phyloP scores from a whole-genome alignment of 2,888 invertebrate genomes.

The Automeris io region DNA sequence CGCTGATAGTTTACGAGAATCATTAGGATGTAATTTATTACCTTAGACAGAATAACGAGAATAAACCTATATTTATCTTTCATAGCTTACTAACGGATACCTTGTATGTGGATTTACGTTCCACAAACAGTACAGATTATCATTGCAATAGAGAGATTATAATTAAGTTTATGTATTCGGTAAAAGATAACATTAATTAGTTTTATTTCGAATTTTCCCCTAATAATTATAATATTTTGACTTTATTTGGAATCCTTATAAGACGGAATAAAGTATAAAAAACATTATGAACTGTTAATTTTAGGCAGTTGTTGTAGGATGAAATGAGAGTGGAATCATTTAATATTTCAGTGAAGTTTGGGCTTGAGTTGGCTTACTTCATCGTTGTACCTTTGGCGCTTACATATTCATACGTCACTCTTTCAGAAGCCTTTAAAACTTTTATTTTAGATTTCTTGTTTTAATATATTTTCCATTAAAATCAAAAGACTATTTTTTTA shows the following conservation, averaged over 20 bases:
- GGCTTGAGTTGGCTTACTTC: conserved; percentile 6
- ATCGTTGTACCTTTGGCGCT: background rate
- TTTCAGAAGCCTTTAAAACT: background rate
- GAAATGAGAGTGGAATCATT: conserved; percentile 22
- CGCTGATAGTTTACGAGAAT: conserved; percentile 28
- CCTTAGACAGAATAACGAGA: background rate
- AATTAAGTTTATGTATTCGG: too few relatives aligned
- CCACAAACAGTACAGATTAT: too few relatives aligned
- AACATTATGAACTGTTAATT: background rate
- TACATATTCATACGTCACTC: background rate
- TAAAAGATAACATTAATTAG: too few relatives aligned
- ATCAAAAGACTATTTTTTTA: background rate
- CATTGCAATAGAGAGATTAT: too few relatives aligned
- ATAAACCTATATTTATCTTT: background rate
- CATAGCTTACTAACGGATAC: too few relatives aligned
- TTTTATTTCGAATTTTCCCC: too few relatives aligned
- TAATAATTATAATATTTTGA: background rate
- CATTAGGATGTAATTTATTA: conserved; percentile 18
- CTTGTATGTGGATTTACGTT: too few relatives aligned
- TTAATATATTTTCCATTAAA: background rate
- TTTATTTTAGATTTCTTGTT: background rate
- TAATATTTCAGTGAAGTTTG: conserved; percentile 44
- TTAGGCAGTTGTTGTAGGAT: background rate
- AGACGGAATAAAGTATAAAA: background rate
- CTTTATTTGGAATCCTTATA: background rate